phyloP scores from a whole-genome alignment of 1,140 invertebrate species.

The Aplysia californica region DNA sequence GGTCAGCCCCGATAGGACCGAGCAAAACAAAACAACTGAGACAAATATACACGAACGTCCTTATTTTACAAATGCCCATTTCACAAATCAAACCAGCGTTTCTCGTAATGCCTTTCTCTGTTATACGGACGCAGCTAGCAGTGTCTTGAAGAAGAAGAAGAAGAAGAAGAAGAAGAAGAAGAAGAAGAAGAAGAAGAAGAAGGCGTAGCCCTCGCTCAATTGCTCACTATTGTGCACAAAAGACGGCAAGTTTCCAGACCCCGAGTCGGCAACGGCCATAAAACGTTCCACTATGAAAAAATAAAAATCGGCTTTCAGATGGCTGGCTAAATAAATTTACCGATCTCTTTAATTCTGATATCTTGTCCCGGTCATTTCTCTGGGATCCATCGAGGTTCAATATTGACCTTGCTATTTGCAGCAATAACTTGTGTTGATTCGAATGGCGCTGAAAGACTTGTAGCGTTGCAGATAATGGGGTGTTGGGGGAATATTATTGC shows the following conservation, averaged over 20 bases:
- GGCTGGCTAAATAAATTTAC: constrained; percentile 19
- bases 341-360: constrained; percentile 19
- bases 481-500: constrained; percentile 12
- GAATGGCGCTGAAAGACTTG: neutral
- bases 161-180: neutral
- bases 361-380: constrained; percentile 20
- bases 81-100: too few relatives aligned
- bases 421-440: constrained; percentile 19
- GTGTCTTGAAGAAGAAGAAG: too few relatives aligned
- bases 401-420: constrained; percentile 23
- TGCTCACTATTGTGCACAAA: neutral
- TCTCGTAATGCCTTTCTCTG: too few relatives aligned
- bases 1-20: too few relatives aligned
- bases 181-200: neutral
- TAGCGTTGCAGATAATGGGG: neutral
- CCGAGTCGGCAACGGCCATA: neutral
- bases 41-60: too few relatives aligned
- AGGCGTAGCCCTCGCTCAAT: neutral
- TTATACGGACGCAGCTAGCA: too few relatives aligned
- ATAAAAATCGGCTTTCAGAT: constrained; percentile 7
- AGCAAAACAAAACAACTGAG: too few relatives aligned
- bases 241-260: neutral
- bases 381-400: constrained; percentile 18
- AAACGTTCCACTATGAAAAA: neutral
- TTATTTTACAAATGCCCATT: too few relatives aligned